Evolutionary conservation across 2,113 vertebrate genomes (phyloP), one percentile per base, ranked within the genome.

Genomic region (Sardina pilchardus): DNA sequence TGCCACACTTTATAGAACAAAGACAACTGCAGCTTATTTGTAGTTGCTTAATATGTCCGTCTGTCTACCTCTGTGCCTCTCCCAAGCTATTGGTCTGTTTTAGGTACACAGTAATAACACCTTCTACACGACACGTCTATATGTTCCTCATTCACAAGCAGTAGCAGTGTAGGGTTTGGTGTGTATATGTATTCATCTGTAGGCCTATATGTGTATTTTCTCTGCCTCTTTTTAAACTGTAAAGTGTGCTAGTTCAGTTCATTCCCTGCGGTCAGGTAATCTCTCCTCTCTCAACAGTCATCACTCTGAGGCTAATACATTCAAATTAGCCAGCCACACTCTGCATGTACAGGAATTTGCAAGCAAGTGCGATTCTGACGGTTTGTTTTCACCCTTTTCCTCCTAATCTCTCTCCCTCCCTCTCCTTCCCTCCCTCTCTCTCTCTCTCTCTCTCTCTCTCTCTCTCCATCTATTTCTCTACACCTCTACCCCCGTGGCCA

Each of bases 211-310:
- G 2, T 24, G 17, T 48, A 53, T 43, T 48, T 19, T 71, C 19
- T 39, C 42, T 12, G 42, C 1, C 1, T 84, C 16, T 34, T 81
- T 56, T 84, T 48, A 83, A 85, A 83, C 86, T 85, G 85, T 88
- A 78, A 78, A 78, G 14, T 19, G 4, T 78, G 12, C 36, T 16
- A 78, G 34, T 19, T 78, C 71, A 36, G 71, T 34, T 17, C 30
- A 34, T 78, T 6, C 87, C 82, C 19, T 86, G 56, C 48, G 89
- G 93, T 93, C 92, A 93, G 90, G 90, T 91, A 90, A 88, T 87
- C 92, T 90, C 92, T 92, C 91, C 91, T 90, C 90, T 86, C 75
- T 91, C 91, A 92, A 93, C 92, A 91, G 92, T 91, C 92, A 94
- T 92, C 93, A 90, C 93, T 91, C 92, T 78, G n/a, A 88, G 93